These are phyloP conservation scores for Punctoribates punctum DNA, from an alignment of 2,888 invertebrate genomes.

Conservation along the genomic window DNA sequence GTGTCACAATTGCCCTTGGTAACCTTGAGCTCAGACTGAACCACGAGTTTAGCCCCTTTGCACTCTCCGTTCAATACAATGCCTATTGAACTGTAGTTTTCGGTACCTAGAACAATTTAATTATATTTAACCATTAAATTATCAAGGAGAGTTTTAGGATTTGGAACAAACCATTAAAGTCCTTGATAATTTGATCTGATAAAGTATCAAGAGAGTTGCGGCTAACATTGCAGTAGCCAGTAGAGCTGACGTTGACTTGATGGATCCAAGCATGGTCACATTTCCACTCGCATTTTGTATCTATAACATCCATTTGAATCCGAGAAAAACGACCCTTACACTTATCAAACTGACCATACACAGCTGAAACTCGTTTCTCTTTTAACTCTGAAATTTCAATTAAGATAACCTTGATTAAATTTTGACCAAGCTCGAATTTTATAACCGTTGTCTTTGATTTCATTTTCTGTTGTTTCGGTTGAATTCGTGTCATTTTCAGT, in stretches of 20 bases:
- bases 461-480: no score
- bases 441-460: no score
- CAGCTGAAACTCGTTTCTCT: no score
- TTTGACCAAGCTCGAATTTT: no score
- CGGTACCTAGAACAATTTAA: neutral
- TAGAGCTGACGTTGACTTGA: neutral
- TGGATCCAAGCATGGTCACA: neutral
- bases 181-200: neutral
- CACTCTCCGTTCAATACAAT: neutral
- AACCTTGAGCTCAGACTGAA: neutral
- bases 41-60: neutral
- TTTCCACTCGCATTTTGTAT: neutral
- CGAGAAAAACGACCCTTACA: neutral
- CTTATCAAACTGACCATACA: neutral
- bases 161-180: neutral
- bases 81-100: neutral
- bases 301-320: slow-evolving; percentile 2
- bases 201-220: neutral
- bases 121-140: neutral
- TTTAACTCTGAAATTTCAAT: no score
- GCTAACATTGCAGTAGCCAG: neutral
- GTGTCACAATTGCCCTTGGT: neutral
- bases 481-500: no score
- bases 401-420: no score
- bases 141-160: neutral